Evolutionary conservation across 2,888 invertebrate species (phyloP).

Genomic region (Drosophila multiciliata): DNA sequence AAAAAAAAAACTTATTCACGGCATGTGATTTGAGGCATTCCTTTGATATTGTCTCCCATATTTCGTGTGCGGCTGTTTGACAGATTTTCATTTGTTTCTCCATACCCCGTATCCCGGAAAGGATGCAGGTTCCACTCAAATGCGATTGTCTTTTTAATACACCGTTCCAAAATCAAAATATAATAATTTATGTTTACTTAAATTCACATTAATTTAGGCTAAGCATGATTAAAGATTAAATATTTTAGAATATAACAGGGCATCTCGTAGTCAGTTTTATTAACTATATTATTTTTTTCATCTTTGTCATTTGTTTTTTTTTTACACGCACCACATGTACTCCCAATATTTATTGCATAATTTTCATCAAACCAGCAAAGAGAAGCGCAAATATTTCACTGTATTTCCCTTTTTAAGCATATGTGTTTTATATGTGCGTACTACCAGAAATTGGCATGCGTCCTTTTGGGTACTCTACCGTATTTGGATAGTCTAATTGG

Average conservation of each 20-base stretch:
- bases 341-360: constrained; percentile 62
- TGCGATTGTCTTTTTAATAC: not conserved
- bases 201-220: not conserved
- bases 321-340: constrained; percentile 36
- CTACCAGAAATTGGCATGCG: constrained; percentile 5
- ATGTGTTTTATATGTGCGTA: not conserved
- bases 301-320: constrained; percentile 8
- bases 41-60: constrained; percentile 54
- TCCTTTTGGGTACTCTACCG: constrained; percentile 9
- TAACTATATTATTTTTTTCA: not conserved
- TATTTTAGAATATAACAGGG: not conserved
- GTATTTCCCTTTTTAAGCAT: constrained; percentile 3
- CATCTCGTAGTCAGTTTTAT: not conserved
- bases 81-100: constrained; percentile 20
- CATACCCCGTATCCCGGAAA: not conserved
- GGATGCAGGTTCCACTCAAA: not conserved
- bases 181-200: not conserved
- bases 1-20: constrained; percentile 31
- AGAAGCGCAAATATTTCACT: constrained; percentile 11
- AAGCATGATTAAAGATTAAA: not conserved
- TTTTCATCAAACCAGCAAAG: constrained; percentile 33
- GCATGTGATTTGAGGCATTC: constrained; percentile 60
- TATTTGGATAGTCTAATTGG: constrained; percentile 29
- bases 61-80: constrained; percentile 42
- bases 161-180: too few species aligned